Conservation (phyloP, 2,888 invertebrate species). For the Trypoxylon attenuatum region DNA sequence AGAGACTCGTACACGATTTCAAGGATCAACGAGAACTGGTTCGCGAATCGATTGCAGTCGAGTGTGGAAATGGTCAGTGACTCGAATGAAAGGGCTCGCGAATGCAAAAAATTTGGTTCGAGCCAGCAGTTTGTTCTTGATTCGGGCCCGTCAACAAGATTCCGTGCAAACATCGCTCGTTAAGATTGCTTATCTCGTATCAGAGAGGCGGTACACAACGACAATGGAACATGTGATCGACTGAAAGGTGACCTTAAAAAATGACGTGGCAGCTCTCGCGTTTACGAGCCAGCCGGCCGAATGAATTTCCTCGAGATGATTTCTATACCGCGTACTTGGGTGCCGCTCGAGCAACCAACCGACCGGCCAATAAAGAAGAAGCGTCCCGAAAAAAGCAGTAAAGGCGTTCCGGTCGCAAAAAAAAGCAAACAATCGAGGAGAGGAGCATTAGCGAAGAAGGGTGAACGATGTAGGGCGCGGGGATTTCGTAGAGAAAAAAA, state of each 20-base stretch:
- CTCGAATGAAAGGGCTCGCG: no score
- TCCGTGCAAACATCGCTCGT: conserved; percentile 51
- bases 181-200: conserved; percentile 60
- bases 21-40: no score
- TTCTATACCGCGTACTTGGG: background rate
- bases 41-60: no score
- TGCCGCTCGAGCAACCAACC: background rate
- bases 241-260: conserved; percentile 48
- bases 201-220: conserved; percentile 36
- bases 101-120: conserved; percentile 20
- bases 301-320: conserved; percentile 8
- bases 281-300: background rate
- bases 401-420: background rate
- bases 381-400: background rate
- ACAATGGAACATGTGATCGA: conserved; percentile 43
- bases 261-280: conserved; percentile 37
- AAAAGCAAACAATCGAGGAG: background rate
- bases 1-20: no score
- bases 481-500: conserved; percentile 27
- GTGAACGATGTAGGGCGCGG: background rate
- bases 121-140: conserved; percentile 28
- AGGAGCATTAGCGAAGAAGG: background rate
- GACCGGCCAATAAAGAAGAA: background rate
- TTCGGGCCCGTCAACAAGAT: conserved; percentile 46
- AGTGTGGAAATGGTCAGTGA: no score